Evolutionary conservation across 2,888 invertebrate genomes (phyloP), one percentile per base, ranked within the genome.

Genomic region (Orchestes rusci): DNA sequence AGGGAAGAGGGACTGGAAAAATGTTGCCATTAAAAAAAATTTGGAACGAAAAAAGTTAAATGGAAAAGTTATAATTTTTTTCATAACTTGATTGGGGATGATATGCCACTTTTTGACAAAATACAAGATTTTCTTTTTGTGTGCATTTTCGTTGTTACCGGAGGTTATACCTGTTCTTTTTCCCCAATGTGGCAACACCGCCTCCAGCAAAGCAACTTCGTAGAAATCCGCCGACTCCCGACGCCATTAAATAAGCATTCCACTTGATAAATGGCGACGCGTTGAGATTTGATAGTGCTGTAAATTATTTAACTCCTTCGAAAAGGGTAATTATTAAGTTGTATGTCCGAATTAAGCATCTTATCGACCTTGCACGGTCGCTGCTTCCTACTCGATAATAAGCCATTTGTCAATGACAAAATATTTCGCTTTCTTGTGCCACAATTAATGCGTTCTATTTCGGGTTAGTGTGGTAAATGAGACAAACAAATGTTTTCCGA

Each of bases 291-390:
- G 68, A 68, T 68, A 68, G 67, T 67, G 67, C 64, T 62, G 66
- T 67, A 68, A 68, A 68, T 68, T 67, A 68, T 68, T 68, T 68
- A 66, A 67, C 67, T 67, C 66, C 66, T 68, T 68, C 65, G 65
- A 63, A 63, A 58, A 61, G 63, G 63, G 66, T 66, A 67, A 67
- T 66, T 67, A 67, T 67, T 66, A 51, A 51, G 51, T 51, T 51
- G 51, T 51, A 44, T 37, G 42, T 39, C 35, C 41, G 50, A 50
- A 50, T 40, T 43, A 39, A 50, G 46, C 32, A 35, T 20, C 35
- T 50, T 50, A 19, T 33, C 40, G 43, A 35, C 39, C 45, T 42
- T 34, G 30, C 16, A 15, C 38, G 39, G 13, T n/a, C 36, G 38
- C 37, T 39, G 48, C 48, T 44, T 44, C 48, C 48, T 48, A 48